Conservation (phyloP, 30 jellyfish, hydroid and myxozoan species). For the Mastigias papua region DNA sequence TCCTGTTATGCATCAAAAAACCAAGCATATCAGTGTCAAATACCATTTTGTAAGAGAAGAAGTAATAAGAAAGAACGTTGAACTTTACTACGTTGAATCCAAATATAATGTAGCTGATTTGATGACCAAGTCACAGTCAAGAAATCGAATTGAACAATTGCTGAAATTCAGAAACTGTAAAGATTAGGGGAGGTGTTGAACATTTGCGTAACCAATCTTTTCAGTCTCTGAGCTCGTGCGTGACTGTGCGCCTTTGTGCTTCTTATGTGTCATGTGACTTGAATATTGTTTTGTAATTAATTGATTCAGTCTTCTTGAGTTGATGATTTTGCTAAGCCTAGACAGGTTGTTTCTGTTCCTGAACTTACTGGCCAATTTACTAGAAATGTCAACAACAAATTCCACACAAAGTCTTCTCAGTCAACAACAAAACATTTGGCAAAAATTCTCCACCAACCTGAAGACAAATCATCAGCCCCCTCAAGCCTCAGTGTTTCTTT, state of each 20-base stretch:
- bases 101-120: conserved; percentile 7
- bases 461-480: neutral
- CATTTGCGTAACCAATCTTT: neutral
- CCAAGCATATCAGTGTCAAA: conserved; percentile 52
- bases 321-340: neutral
- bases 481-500: conserved; percentile 24
- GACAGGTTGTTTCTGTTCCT: neutral
- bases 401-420: too few relatives aligned
- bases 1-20: conserved; percentile 37
- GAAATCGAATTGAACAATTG: conserved; percentile 4
- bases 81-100: conserved; percentile 16
- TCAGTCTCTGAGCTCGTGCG: neutral
- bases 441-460: neutral
- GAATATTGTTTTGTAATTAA: neutral
- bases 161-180: neutral
- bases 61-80: conserved; percentile 1
- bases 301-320: neutral
- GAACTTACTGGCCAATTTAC: neutral
- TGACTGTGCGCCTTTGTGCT: neutral
- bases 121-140: conserved; percentile 13
- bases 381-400: neutral
- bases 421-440: neutral
- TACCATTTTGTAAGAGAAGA: conserved; percentile 56
- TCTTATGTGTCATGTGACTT: neutral
- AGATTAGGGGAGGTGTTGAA: neutral